Evolutionary conservation across 2,113 vertebrate species (phyloP).

Genomic region (Equus quagga): DNA sequence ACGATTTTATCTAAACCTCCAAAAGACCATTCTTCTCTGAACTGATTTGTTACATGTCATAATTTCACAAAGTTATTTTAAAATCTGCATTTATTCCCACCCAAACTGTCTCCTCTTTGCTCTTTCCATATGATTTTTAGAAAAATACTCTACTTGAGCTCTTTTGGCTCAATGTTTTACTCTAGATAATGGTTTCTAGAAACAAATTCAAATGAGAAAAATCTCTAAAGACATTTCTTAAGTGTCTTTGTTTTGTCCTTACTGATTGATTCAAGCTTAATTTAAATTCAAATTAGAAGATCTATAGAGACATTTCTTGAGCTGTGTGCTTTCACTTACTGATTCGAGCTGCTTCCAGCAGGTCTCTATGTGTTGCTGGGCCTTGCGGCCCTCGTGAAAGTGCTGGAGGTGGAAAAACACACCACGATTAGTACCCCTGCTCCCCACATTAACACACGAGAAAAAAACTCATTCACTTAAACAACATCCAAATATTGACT

Average conservation of each 20-base stretch:
- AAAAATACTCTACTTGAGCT: not conserved
- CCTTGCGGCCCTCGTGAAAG: conserved; percentile 97
- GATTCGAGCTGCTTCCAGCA: conserved; percentile 98
- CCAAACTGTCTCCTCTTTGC: not conserved
- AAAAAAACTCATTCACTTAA: not conserved
- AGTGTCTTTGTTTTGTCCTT: not conserved
- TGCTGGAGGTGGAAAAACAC: conserved; percentile 86
- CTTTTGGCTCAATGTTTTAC: not conserved
- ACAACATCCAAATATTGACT: rapidly evolving
- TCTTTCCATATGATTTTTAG: not conserved
- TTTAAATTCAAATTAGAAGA: not conserved
- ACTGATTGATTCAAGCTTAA: not conserved
- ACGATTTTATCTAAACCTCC: not conserved
- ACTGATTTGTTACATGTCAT: not conserved
- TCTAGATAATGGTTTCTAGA: not conserved
- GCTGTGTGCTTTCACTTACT: conserved; percentile 77
- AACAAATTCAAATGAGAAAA: not conserved
- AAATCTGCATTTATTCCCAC: not conserved
- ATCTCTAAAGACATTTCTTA: not conserved
- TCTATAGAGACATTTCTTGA: not conserved
- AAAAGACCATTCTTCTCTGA: not conserved
- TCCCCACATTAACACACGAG: not conserved
- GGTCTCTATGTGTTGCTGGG: conserved; percentile 97
- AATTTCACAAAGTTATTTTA: not conserved
- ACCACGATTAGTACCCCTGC: not conserved